Base-by-base conservation (phyloP, 1,140 invertebrate species). In the Hycleus cichorii region DNA sequence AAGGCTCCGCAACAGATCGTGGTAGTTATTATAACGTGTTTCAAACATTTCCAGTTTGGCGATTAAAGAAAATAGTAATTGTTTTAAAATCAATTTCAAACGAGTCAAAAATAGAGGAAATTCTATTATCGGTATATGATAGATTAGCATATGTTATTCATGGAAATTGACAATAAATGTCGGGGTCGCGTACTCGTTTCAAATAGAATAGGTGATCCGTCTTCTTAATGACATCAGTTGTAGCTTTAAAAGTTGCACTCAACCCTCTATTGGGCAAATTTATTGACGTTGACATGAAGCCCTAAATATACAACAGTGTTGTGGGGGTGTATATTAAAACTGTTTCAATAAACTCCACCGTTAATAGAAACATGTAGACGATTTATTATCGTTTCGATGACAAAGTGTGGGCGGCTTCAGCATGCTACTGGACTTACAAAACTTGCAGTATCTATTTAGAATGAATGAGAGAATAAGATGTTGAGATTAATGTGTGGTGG, bases 131-230 rank as follows among this genome's bases (percentile, higher is more conserved):
- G 7, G 7, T 5, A 32, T 55, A 63, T 63, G 61, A 63, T 63
- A 57, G 61, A 63, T 63, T 55, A 59, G 61, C 6, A 43, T 51
- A 26, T 51, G 47, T 45, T 42, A 63, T 63, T 63, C 52, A 59
- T 45, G 32, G 11, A 27, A 26, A 24, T 47, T n/a, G 42, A 50
- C 47, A 47, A 62, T 51, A 60, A 32, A 58, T 47, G 11, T 4
- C 10, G 53, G 43, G 47, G 44, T 45, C 50, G 42, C 49, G 27
- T 59, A 45, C 43, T 10, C 47, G 32, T 47, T 46, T n/a, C 47
- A 32, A 25, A 53, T 44, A 60, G 56, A 62, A 62, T 62, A 43
- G 61, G 57, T 59, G 57, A 63, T 63, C 61, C 57, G 61, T 63
- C 61, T 63, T 59, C 61, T 46, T 11, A 62, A 56, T 63, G 61